Conservation (phyloP, 2,113 vertebrate species). For the Columbina picui region DNA sequence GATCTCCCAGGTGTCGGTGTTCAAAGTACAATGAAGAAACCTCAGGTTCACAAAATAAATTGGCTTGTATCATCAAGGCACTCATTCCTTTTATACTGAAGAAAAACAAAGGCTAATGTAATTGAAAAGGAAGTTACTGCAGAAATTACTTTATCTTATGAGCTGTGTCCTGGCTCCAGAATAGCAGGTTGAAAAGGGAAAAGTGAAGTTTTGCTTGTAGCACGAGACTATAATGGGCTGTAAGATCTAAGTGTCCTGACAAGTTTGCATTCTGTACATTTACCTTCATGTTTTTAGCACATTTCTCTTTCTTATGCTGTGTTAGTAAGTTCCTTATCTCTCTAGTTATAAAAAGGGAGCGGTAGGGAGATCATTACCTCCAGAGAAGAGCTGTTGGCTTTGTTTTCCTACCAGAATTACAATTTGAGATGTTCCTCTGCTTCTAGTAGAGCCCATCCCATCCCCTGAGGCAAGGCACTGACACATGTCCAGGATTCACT, state of each 20-base stretch:
- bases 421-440: not conserved
- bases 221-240: fast-evolving
- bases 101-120: not conserved
- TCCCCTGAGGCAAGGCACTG: not conserved
- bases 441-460: fast-evolving
- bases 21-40: not conserved
- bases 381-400: not conserved
- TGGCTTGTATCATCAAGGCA: not conserved
- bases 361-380: not conserved
- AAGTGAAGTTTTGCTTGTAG: not conserved
- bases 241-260: not conserved
- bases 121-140: not conserved
- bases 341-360: not conserved
- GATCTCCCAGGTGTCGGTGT: not conserved
- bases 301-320: fast-evolving
- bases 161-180: not conserved
- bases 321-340: not conserved
- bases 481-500: not conserved
- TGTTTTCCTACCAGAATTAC: fast-evolving
- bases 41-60: not conserved
- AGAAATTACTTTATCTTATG: not conserved
- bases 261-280: not conserved
- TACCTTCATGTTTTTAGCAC: fast-evolving
- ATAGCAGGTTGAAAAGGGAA: not conserved
- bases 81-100: not conserved